A percentile compares a stretch with the other conserved stretches of the same genome.
Evolutionary conservation across 1,140 invertebrate species (phyloP).

Genomic region (Eueides isabella): DNA sequence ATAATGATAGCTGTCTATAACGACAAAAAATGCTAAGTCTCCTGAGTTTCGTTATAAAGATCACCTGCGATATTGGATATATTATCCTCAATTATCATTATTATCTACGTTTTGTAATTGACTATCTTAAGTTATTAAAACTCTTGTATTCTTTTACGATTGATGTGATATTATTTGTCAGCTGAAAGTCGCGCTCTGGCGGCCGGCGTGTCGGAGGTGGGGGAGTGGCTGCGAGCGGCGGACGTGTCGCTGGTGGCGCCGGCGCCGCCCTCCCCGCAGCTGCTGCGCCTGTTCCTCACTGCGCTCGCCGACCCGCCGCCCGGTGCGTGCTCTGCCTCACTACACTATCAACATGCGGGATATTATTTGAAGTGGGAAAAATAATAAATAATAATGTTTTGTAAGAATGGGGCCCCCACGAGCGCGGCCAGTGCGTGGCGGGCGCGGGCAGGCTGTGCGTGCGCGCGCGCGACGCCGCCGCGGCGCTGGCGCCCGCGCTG

Average conservation of each 20-base stretch:
- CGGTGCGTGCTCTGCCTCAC: constrained; percentile 34
- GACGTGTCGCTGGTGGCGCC: constrained; percentile 67
- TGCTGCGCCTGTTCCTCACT: constrained; percentile 57
- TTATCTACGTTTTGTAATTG: too few relatives aligned
- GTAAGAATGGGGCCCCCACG: constrained; percentile 45
- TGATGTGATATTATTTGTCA: constrained; percentile 22
- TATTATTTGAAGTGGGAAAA: too few relatives aligned
- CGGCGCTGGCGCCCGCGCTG: constrained; percentile 56
- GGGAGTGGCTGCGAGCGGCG: constrained; percentile 64
- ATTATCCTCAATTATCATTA: too few relatives aligned
- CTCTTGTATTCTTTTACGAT: too few relatives aligned
- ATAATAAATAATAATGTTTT: too few relatives aligned
- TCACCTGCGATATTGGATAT: too few relatives aligned
- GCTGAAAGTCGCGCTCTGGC: constrained; percentile 54
- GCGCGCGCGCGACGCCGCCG: constrained; percentile 61
- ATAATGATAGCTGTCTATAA: too few relatives aligned
- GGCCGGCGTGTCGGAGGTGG: constrained; percentile 44
- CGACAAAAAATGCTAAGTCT: too few relatives aligned
- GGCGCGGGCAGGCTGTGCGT: constrained; percentile 70
- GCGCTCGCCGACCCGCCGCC: constrained; percentile 50
- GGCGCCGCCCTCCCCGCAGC: constrained; percentile 47
- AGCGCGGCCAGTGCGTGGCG: constrained; percentile 50
- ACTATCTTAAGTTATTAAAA: too few relatives aligned
- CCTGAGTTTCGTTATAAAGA: too few relatives aligned
- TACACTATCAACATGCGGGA: too few relatives aligned